Evolutionary conservation across 2,797 vertebrate species (phyloP).

Genomic region (Galagoides demidoff): DNA sequence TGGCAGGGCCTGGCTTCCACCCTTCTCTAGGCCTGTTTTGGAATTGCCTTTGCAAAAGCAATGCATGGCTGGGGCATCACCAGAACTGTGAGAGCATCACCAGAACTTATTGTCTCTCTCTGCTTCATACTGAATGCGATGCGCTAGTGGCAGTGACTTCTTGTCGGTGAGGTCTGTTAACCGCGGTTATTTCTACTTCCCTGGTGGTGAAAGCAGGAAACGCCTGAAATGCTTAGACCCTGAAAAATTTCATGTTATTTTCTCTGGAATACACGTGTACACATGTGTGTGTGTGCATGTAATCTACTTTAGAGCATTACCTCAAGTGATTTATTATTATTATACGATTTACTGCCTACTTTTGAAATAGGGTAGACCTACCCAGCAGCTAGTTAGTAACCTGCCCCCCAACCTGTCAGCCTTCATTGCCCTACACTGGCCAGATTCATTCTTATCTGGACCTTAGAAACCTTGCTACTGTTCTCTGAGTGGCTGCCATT

Average conservation of each 20-base stretch:
- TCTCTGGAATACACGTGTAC: neutral
- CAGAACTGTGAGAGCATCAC: neutral
- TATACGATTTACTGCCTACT: neutral
- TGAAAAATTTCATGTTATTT: neutral
- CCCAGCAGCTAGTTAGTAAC: neutral
- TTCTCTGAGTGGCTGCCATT: neutral
- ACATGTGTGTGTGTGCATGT: neutral
- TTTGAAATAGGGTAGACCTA: neutral
- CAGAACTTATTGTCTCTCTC: neutral
- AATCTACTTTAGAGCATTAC: neutral
- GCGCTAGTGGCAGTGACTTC: fast-evolving
- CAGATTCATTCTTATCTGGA: neutral
- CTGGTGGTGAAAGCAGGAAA: neutral
- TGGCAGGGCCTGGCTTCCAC: too few species aligned
- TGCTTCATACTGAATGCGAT: neutral
- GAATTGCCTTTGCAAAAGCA: neutral
- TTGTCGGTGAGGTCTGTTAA: too few species aligned
- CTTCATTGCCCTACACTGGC: neutral
- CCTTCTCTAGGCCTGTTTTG: neutral
- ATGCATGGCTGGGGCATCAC: too few species aligned
- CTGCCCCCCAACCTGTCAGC: neutral
- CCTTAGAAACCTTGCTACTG: neutral
- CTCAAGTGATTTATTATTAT: neutral
- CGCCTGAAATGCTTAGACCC: neutral
- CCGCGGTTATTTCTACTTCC: neutral